Evolutionary conservation across 2,888 invertebrate species (phyloP), one percentile per base, ranked within the genome.

Genomic region (Tipula unca): DNA sequence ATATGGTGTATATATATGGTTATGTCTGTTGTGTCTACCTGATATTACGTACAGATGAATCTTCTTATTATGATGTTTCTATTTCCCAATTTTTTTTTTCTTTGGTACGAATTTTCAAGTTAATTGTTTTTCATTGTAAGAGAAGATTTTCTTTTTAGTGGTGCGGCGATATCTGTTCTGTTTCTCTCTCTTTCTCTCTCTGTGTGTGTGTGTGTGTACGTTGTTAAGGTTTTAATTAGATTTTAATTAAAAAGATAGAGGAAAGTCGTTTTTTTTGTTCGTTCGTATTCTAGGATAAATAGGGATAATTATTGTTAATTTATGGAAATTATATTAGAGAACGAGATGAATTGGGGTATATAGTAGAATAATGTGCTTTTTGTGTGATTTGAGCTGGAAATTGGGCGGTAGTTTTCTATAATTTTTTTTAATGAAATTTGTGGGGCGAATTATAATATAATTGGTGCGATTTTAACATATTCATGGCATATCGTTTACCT

Each of bases 141-240:
- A 69, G 69, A 69, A 25, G 25, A 69, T 69, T 69, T 69, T 69
- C 69, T 69, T 69, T 48, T 69, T 3, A 10, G 69, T 69, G 69
- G 20, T 25, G 3, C 69, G 69, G 25, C 48, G 48, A 48, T 48
- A 8, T 48, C 48, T n/a, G 48, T 17, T n/a, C 17, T 48, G 10
- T 48, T 3, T n/a, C 3, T 39, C 3, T 35, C 3, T 35, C 10
- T n/a, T n/a, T n/a, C n/a, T n/a, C n/a, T n/a, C n/a, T 42, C 0
- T 48, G 3, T 48, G 3, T 17, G 17, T 69, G 69, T 69, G 69
- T 69, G 20, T 69, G 69, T 69, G 10, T 25, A 25, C 10, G 69
- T 69, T 69, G 69, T 69, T 69, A 69, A 69, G 69, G 69, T 69
- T 69, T 69, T 69, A 69, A 69, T 69, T 69, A 69, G 69, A 69